Conservation (phyloP, 2,797 vertebrate genomes). For the Melanotaenia boesemani region DNA sequence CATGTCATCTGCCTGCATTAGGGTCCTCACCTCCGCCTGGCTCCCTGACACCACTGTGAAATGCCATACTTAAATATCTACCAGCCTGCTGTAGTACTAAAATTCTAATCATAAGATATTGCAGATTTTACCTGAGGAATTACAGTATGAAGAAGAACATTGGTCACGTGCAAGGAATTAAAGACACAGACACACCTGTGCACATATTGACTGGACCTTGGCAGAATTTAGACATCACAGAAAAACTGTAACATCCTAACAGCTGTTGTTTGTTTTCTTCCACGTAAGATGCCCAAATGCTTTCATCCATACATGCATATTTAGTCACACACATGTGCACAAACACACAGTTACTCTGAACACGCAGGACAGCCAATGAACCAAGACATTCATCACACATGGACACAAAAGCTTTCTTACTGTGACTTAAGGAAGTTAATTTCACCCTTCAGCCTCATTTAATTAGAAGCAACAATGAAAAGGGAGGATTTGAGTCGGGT, state of each 20-base stretch:
- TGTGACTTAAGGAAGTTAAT: slow-evolving; percentile 60
- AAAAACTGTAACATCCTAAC: background rate
- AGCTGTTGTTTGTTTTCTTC: slow-evolving; percentile 34
- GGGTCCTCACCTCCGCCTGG: no score
- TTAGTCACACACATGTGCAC: slow-evolving; percentile 1
- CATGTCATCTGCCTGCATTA: no score
- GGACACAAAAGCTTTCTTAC: slow-evolving; percentile 32
- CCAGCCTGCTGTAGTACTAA: no score
- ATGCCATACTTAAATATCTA: no score
- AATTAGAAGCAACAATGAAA: slow-evolving; percentile 76
- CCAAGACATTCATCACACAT: slow-evolving; percentile 22
- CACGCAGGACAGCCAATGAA: slow-evolving; percentile 37
- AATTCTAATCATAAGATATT: fast-evolving
- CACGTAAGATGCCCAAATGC: slow-evolving; percentile 25
- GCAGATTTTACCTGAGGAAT: background rate
- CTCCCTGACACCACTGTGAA: no score
- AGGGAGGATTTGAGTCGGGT: slow-evolving; percentile 70
- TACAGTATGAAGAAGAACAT: background rate
- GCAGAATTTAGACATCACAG: slow-evolving; percentile 10
- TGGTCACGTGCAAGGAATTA: background rate
- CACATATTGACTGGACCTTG: background rate
- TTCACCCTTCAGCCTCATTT: slow-evolving; percentile 75
- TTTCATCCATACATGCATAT: slow-evolving; percentile 8
- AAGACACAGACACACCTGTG: background rate
- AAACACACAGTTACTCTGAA: slow-evolving; percentile 8